These are phyloP conservation scores for Pseudochromis fuscus DNA, from an alignment of 2,797 vertebrate genomes.

Conservation along the genomic window DNA sequence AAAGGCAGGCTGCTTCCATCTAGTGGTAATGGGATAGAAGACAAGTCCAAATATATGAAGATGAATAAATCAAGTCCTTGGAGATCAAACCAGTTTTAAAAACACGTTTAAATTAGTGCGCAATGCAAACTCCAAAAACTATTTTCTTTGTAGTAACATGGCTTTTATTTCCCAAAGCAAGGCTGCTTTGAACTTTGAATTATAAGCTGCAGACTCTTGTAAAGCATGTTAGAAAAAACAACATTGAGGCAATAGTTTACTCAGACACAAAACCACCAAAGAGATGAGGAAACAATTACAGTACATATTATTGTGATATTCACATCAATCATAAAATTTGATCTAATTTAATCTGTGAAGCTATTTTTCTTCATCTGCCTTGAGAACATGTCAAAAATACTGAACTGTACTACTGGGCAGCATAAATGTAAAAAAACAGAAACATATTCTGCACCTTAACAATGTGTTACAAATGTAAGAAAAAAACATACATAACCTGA, in stretches of 20 bases:
- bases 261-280: slow-evolving; percentile 26
- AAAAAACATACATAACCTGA: slow-evolving; percentile 66
- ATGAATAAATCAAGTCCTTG: not conserved
- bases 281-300: slow-evolving; percentile 14
- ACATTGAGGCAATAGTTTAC: slow-evolving; percentile 31
- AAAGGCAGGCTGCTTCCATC: slow-evolving; percentile 61
- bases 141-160: slow-evolving; percentile 57
- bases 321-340: slow-evolving; percentile 8
- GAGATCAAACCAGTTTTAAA: not conserved
- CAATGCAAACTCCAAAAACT: slow-evolving; percentile 3
- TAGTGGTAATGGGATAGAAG: slow-evolving; percentile 59
- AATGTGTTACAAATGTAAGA: slow-evolving; percentile 48
- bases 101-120: not conserved
- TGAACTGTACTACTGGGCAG: slow-evolving; percentile 13
- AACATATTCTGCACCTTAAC: slow-evolving; percentile 36
- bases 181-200: slow-evolving; percentile 41
- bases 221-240: slow-evolving; percentile 62
- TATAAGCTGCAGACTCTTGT: slow-evolving; percentile 53
- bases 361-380: not conserved
- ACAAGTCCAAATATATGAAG: not conserved
- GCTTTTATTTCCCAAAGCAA: slow-evolving; percentile 78
- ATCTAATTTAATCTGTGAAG: slow-evolving; percentile 10
- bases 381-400: not conserved
- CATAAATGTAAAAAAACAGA: slow-evolving; percentile 30
- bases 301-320: slow-evolving; percentile 1